Base-by-base conservation (phyloP, 2,888 invertebrate genomes). In the Pseudococcus jackbeardsleyi region DNA sequence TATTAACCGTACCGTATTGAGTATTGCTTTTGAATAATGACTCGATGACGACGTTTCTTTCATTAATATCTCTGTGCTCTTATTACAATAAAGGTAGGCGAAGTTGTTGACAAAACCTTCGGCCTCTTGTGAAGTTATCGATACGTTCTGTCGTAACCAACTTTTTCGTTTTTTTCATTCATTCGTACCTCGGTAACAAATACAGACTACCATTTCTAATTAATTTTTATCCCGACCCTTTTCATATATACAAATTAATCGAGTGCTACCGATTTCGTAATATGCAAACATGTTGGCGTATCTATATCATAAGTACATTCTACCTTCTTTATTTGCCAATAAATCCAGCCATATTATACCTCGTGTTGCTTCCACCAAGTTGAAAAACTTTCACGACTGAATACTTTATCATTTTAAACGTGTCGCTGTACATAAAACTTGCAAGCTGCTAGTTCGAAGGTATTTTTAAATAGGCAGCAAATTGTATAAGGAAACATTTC, bases 331-430 rank as follows among this genome's bases (percentile, higher is more conserved):
- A 19, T 82, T 82, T 8, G 79, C 17, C 72, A 17, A 82, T 82
- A 82, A 82, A 82, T 82, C 46, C 46, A 19, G 19, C 46, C 17
- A 33, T 15, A 82, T 82, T 82, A 42, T 42, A 82, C 8, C 33
- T 82, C 22, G 42, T 39, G 39, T n/a, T n/a, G 39, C 39, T 15
- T 17, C 8, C 5, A 33, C 8, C 5, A 33, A 46, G 46, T 46
- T 22, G 79, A 82, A 82, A 82, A 82, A 82, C 79, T 82, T 82
- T 39, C 79, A n/a, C 42, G n/a, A 17, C 42, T 46, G 42, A 8
- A 22, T 64, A 82, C 19, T 82, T 82, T 46, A 82, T 82, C 46
- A 82, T 46, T 46, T 46, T 72, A 72, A 82, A 46, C 42, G 42
- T 8, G 79, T n/a, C 42, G 42, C 42, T n/a, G 26, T 17, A 0